Evolutionary conservation across 2,113 vertebrate genomes (phyloP).

Genomic region (Hypocryptadius cinnamomeus): DNA sequence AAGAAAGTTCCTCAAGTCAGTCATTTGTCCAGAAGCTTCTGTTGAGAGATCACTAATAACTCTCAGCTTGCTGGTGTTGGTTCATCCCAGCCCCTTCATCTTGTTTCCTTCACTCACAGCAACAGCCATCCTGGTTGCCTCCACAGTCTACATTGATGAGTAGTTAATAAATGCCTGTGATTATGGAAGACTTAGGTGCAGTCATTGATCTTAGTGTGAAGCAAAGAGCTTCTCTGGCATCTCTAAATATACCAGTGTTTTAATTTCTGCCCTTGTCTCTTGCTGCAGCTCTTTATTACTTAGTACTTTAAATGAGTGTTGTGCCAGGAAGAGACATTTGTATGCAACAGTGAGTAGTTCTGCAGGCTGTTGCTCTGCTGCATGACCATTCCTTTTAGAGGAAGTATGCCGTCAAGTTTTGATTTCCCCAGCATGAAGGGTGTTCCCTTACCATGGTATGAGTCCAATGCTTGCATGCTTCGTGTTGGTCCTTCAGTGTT

Average conservation of each 20-base stretch:
- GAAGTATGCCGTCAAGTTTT: neutral
- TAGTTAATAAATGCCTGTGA: neutral
- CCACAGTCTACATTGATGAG: neutral
- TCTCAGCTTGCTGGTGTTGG: neutral
- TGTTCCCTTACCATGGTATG: neutral
- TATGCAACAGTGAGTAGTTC: slow-evolving; percentile 17
- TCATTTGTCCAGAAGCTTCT: neutral
- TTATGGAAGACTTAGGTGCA: neutral
- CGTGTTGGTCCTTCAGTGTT: neutral
- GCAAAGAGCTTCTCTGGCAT: neutral
- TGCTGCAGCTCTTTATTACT: neutral
- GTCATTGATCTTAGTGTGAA: neutral
- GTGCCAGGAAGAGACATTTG: slow-evolving; percentile 5
- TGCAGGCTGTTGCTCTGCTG: slow-evolving; percentile 20
- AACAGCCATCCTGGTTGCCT: neutral
- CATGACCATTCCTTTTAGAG: neutral
- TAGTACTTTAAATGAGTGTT: neutral
- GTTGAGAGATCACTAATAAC: neutral
- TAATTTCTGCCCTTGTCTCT: neutral
- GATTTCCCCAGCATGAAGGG: neutral
- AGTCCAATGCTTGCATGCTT: neutral
- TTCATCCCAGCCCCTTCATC: neutral
- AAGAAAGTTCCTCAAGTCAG: neutral
- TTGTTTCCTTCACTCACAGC: neutral
- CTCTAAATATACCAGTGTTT: neutral